Evolutionary conservation across 1,140 invertebrate species (phyloP), one percentile per base, ranked within the genome.

Genomic region (Pinna nobilis): DNA sequence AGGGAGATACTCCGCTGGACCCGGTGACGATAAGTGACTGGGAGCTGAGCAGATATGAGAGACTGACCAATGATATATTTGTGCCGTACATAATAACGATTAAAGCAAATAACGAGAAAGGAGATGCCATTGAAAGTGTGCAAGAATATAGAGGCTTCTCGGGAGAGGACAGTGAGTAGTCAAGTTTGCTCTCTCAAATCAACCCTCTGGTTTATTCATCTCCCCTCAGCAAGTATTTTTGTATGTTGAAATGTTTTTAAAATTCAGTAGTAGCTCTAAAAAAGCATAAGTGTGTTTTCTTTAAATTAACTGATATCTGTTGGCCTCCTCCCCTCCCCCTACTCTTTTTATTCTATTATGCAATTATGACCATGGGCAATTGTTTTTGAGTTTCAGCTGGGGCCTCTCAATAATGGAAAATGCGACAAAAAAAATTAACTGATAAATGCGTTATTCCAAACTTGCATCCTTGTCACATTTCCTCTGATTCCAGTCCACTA

Each of bases 61-160:
- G 79, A 7, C 50, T 67, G 3, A 70, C 67, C 2, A 79, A 65
- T 20, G 79, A 84, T n/a, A 97, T 96, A 20, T 99, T 97, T 90
- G 92, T 95, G 81, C 93, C 93, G 25, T 99, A 98, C 86, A 90
- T 92, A 70, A 96, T 99, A 63, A 97, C 96, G 91, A 95, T 99
- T 0, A 92, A 94, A 44, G 97, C 97, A 0, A 93, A 96, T 47
- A 99, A 99, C 89, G 93, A 93, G 69, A 92, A 91, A 64, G 97
- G 98, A 20, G 94, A 96, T 84, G 94, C 96, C 3, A 94, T 94
- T 85, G 93, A 94, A 2, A 91, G 93, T 1, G 35, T 82, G 18
- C 93, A 95, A 0, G 90, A 92, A n/a, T 91, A 96, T 0, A 92
- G 93, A 73, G 97, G 97, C 13, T 98, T 93, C 89, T 99, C 97